A percentile compares a stretch with the other conserved stretches of the same genome.
phyloP scores from a whole-genome alignment of 2,797 vertebrate species.

The Sebastes umbrosus region DNA sequence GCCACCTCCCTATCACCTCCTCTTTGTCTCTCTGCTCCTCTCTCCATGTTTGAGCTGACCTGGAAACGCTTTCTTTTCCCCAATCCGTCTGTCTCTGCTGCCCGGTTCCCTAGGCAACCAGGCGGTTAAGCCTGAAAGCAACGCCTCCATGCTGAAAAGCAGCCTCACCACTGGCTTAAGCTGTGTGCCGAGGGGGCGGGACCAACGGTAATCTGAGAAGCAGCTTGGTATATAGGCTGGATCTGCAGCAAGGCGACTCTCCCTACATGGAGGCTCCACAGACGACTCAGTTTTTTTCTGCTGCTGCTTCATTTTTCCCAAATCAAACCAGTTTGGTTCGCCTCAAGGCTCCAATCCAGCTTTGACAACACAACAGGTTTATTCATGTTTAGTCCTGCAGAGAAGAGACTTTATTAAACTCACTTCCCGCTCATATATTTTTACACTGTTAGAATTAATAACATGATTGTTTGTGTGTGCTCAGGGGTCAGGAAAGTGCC shows the following conservation, averaged over 20 bases:
- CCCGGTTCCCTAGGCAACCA: slow-evolving; percentile 97
- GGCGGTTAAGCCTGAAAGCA: slow-evolving; percentile 91
- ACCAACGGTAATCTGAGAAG: slow-evolving; percentile 89
- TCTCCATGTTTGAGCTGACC: slow-evolving; percentile 96
- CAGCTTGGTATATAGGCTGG: slow-evolving; percentile 86
- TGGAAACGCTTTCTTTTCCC: slow-evolving; percentile 90
- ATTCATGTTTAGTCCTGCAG: slow-evolving; percentile 16
- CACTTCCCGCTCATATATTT: background rate
- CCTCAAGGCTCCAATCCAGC: slow-evolving; percentile 33
- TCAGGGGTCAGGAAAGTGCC: slow-evolving; percentile 96
- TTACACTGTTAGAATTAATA: background rate
- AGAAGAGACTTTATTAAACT: background rate
- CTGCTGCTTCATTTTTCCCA: background rate
- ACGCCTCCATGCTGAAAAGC: slow-evolving; percentile 85
- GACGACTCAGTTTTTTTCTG: background rate
- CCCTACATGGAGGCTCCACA: slow-evolving; percentile 66
- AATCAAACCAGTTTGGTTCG: slow-evolving; percentile 71
- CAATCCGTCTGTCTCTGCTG: slow-evolving; percentile 88
- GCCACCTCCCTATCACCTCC: slow-evolving; percentile 83
- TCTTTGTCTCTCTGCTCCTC: slow-evolving; percentile 89
- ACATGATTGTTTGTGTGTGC: slow-evolving; percentile 34
- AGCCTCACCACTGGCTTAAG: slow-evolving; percentile 96
- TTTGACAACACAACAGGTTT: background rate
- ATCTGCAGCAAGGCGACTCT: slow-evolving; percentile 77
- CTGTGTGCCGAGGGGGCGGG: slow-evolving; percentile 85